Percentiles rank a stretch among this genome's conserved stretches.
These are phyloP conservation scores for Bolborhynchus lineola DNA, from an alignment of 2,113 vertebrate species.

Conservation along the genomic window DNA sequence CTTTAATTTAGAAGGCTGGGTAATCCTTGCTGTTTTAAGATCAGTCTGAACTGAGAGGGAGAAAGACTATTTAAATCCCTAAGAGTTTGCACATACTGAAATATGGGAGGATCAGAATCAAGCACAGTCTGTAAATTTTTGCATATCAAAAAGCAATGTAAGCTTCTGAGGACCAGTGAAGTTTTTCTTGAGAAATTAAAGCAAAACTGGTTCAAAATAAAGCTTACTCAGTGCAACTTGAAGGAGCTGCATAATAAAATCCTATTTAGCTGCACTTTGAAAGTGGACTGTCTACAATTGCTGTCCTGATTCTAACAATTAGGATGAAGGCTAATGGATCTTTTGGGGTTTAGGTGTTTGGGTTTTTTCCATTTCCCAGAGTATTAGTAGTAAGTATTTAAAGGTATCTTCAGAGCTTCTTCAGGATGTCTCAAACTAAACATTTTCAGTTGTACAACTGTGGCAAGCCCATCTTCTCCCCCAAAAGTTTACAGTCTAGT, in stretches of 20 bases:
- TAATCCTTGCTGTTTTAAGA: conserved; percentile 60
- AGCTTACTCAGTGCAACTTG: conserved; percentile 37
- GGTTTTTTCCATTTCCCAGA: neutral
- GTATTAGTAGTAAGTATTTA: conserved; percentile 15
- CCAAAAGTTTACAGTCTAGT: conserved; percentile 53
- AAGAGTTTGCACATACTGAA: conserved; percentile 61
- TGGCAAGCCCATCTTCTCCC: conserved; percentile 14
- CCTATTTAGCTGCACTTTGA: conserved; percentile 40
- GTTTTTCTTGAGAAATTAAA: conserved; percentile 42
- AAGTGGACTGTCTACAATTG: conserved; percentile 38
- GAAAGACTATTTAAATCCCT: conserved; percentile 35
- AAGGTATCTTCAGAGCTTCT: conserved; percentile 23
- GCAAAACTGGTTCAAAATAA: conserved; percentile 19
- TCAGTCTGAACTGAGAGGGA: conserved; percentile 47
- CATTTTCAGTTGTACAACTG: conserved; percentile 33
- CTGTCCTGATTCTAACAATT: conserved; percentile 29
- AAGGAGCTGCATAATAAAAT: conserved; percentile 45
- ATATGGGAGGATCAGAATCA: conserved; percentile 60
- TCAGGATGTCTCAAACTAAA: conserved; percentile 47
- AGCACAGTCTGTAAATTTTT: conserved; percentile 69
- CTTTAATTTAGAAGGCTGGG: conserved; percentile 59
- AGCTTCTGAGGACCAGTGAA: conserved; percentile 26
- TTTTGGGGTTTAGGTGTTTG: neutral
- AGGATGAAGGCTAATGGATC: conserved; percentile 2
- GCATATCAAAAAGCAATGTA: conserved; percentile 60